Percentiles rank a stretch among this genome's conserved stretches.
Conservation (phyloP, 23 tunicate genomes). For the Clavelina lepadiformis region DNA sequence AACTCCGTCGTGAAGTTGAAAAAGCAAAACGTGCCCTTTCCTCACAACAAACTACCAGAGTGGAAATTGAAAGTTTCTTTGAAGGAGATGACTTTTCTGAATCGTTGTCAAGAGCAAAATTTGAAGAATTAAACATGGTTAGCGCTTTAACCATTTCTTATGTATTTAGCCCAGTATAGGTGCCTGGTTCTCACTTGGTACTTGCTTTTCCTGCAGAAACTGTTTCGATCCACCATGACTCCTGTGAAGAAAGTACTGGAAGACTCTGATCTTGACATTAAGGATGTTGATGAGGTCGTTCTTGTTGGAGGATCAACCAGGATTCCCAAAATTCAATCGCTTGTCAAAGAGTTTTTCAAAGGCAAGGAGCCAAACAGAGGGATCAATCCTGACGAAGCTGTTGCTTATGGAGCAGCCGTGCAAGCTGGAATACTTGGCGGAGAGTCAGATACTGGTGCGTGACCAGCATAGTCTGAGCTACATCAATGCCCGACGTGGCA, state of each 20-base stretch:
- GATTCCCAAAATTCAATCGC: constrained; percentile 89
- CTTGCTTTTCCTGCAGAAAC: constrained; percentile 27
- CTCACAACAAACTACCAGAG: constrained; percentile 70
- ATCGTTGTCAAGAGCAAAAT: constrained; percentile 94
- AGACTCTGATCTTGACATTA: constrained; percentile 68
- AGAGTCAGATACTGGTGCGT: constrained; percentile 78
- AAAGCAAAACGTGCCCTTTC: constrained; percentile 98
- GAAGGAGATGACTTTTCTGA: constrained; percentile 96
- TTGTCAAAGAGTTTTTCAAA: constrained; percentile 89
- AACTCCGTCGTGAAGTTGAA: constrained; percentile 94
- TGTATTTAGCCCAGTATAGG: background rate
- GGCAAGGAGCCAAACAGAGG: constrained; percentile 96
- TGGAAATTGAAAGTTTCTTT: constrained; percentile 91
- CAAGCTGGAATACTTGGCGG: constrained; percentile 98
- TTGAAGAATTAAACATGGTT: constrained; percentile 92
- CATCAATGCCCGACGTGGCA: no score
- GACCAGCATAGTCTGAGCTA: background rate
- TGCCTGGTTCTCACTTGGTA: background rate
- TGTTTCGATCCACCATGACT: constrained; percentile 69
- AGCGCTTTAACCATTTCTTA: background rate
- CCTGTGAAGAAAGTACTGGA: constrained; percentile 92
- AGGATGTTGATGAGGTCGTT: constrained; percentile 93
- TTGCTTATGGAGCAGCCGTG: constrained; percentile 98
- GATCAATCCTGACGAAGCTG: constrained; percentile 99
- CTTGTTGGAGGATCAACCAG: constrained; percentile 99